Percentiles rank a stretch among this genome's conserved stretches.
Conservation (phyloP, 2,113 vertebrate species). For the Corythornis madagascariensis region DNA sequence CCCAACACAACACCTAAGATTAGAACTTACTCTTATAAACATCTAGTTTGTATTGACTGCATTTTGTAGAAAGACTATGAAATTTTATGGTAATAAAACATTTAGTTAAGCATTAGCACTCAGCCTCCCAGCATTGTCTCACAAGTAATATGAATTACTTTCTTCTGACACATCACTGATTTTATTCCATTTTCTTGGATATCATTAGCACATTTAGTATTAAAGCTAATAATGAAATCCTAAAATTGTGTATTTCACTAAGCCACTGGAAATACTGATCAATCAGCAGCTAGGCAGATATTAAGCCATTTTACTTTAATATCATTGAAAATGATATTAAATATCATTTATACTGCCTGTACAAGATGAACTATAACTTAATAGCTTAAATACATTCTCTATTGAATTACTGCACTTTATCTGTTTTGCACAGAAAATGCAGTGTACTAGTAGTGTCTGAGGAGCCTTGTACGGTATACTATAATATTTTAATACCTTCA, state of each 20-base stretch:
- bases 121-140: background rate
- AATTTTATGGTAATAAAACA: constrained; percentile 12
- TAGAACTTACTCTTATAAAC: background rate
- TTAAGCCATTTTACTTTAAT: background rate
- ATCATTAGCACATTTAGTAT: background rate
- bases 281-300: background rate
- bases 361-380: background rate
- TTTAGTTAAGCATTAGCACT: background rate
- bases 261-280: background rate
- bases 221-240: constrained; percentile 6
- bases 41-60: background rate
- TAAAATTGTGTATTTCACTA: background rate
- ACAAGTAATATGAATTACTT: background rate
- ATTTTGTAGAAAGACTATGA: background rate
- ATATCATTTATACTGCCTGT: background rate
- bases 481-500: constrained; percentile 31
- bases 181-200: background rate
- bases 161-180: background rate
- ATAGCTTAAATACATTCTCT: background rate
- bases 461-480: background rate
- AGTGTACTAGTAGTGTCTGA: background rate
- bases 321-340: background rate
- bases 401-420: background rate
- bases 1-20: background rate
- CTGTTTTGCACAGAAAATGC: background rate